Base-by-base conservation (phyloP, 2,888 invertebrate species). In the Cremastinae sp. region DNA sequence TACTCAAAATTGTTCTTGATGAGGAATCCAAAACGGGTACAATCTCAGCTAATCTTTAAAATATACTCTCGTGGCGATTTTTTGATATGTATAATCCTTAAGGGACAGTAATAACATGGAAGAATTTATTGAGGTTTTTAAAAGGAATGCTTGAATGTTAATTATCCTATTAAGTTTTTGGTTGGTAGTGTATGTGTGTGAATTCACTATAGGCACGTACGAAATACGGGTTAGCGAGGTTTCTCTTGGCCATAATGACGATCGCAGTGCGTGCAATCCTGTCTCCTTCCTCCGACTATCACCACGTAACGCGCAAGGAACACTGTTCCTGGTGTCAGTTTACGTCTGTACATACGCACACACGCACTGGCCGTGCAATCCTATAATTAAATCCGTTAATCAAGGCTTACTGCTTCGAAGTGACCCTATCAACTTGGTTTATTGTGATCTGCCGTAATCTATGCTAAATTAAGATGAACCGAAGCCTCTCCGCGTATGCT, bases 331-430 rank as follows among this genome's bases (percentile, higher is more conserved):
- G n/a, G 14, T n/a, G 49, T 20, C 20, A 45, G 51, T 51, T 10
- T 66, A 56, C 45, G 9, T 47, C n/a, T 51, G 28, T 45, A 41
- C 37, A 55, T 43, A 45, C 58, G 12, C 8, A 61, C 70, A 51
- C 66, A 72, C 75, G 72, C 71, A 56, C 68, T 64, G 58, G 56
- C 73, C 81, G 80, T 82, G 84, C 85, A 86, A 86, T 87, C 85
- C 85, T 85, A 88, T 89, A 89, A 89, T 89, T 89, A 89, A 89
- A 89, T 89, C 88, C 89, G 88, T 89, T 89, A 89, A 89, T 89
- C 89, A 89, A 88, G 88, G 89, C 87, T 89, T 89, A 89, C 85
- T 82, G 85, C 83, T 83, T 68, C 80, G 82, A 83, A 85, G 87
- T 88, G 89, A 89, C 89, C 89, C 89, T 87, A 87, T 88, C 88